phyloP scores from a whole-genome alignment of 2,113 vertebrate species.

The Salvator merianae region DNA sequence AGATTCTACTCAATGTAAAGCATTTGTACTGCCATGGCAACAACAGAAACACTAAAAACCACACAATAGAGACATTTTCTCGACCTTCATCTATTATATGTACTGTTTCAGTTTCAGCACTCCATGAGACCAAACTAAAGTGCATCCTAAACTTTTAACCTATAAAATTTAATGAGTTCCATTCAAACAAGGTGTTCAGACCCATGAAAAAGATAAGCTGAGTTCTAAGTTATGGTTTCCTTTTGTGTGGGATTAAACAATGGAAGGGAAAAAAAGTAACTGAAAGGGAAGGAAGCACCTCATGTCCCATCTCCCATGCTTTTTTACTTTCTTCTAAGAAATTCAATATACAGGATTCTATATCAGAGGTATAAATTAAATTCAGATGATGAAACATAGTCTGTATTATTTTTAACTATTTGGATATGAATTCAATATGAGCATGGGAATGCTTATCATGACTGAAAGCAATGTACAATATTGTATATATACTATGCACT shows the following conservation, averaged over 20 bases:
- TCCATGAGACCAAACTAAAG: neutral
- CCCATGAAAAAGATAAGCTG: neutral
- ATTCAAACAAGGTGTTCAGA: neutral
- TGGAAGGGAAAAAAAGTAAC: neutral
- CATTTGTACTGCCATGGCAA: constrained; percentile 27
- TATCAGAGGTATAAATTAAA: neutral
- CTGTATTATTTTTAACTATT: no score
- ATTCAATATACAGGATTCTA: neutral
- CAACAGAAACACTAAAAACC: neutral
- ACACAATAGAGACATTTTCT: neutral
- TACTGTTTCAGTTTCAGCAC: neutral
- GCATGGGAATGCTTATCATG: no score
- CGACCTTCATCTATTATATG: neutral
- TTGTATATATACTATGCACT: no score
- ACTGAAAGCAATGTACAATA: no score
- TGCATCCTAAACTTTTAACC: neutral
- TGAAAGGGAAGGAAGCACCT: neutral
- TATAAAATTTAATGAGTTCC: neutral
- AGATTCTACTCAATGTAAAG: neutral
- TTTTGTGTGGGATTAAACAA: neutral
- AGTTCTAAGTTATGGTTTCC: neutral
- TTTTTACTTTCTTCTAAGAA: neutral
- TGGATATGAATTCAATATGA: no score
- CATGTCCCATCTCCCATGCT: no score
- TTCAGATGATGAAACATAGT: no score